Evolutionary conservation across 1,140 invertebrate species (phyloP), one percentile per base, ranked within the genome.

Genomic region (Neodiprion pinetum): DNA sequence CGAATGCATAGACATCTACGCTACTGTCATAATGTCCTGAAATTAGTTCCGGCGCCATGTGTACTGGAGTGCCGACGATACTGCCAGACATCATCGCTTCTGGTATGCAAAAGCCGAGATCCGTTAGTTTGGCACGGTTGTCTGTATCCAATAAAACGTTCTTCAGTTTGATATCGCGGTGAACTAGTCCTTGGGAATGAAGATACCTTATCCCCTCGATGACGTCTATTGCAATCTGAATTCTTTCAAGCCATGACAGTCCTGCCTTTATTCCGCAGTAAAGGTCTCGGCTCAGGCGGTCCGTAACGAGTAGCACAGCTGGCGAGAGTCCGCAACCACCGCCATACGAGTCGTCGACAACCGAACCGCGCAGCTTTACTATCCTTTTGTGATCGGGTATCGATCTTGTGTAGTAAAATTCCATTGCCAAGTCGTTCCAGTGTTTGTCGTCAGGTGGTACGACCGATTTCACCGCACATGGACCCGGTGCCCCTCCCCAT

Each of bases 1-100:
- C 96, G 87, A 98, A 97, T 1, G 96, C 96, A 84, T 97, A 97
- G 1, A 97, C 93, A 83, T 98, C 96, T 14, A 98, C 96, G 75
- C 93, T 93, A 78, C 93, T 95, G 82, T 96, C 95, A 81, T 97
- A 97, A 77, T 93, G 91, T 0, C 94, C 94, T 65, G 92, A 93
- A 67, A 97, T 91, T 23, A 98, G 89, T 88, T 98, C 96, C 0
- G 96, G 96, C 48, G 96, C 95, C 96, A 98, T 97, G 83, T 97
- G 96, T 75, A 97, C 95, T 0, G 96, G 96, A 9, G 96, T 97
- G 17, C 96, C 96, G 10, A 96, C 94, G 72, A 96, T 92, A 77
- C 93, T 95, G 12, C 93, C 96, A 7, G 94, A 96, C 91, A 97
- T 96, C 92, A 97, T 96, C 0, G 96, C 95, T 86, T 95, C 95